Conservation (phyloP, 2,797 vertebrate genomes). For the Onychomys arenicola region DNA sequence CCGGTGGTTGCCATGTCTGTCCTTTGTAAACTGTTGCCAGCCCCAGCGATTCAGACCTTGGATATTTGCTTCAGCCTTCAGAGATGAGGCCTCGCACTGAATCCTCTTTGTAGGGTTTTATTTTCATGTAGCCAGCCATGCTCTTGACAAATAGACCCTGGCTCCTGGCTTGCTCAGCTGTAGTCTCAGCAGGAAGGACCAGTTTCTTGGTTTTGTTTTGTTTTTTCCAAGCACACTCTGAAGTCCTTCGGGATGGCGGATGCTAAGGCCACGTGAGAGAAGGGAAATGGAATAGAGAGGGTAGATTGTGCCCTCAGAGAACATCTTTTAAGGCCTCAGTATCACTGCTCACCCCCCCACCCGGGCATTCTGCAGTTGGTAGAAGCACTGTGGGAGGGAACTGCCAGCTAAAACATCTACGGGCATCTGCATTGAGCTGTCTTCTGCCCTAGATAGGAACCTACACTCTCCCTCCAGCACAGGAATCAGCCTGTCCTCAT, state of each 20-base stretch:
- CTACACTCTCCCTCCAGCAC: neutral
- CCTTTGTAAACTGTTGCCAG: slow-evolving; percentile 31
- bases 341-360: neutral
- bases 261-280: neutral
- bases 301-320: neutral
- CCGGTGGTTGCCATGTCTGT: slow-evolving; percentile 51
- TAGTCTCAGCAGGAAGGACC: neutral
- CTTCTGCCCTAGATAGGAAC: neutral
- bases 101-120: neutral
- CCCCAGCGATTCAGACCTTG: neutral
- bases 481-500: no score
- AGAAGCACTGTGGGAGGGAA: neutral
- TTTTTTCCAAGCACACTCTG: neutral
- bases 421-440: neutral
- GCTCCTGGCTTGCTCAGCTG: slow-evolving; percentile 48
- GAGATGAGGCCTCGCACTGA: neutral
- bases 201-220: neutral
- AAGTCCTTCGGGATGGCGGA: neutral
- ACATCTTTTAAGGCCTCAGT: neutral
- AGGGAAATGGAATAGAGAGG: neutral
- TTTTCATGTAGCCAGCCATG: slow-evolving; percentile 1
- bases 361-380: no score
- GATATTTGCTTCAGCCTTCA: neutral
- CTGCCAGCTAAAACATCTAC: neutral
- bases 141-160: slow-evolving; percentile 62